Evolutionary conservation across 2,797 vertebrate genomes (phyloP).

Genomic region (Eupleurogrammus muticus): DNA sequence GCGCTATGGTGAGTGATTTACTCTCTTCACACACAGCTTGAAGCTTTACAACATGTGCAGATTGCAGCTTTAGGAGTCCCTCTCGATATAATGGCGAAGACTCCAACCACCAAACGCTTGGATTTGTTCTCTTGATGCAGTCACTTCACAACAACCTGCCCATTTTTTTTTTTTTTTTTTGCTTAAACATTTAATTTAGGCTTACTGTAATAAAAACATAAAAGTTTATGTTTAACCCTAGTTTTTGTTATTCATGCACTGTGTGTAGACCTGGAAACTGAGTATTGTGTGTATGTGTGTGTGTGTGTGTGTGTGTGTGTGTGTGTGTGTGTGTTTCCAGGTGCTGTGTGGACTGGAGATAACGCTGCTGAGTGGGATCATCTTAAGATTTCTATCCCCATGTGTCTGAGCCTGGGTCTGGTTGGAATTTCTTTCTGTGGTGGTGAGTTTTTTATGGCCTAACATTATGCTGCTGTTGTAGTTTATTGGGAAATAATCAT

Average conservation of each 20-base stretch:
- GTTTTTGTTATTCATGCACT: no score
- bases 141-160: no score
- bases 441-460: slow-evolving; percentile 78
- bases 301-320: neutral
- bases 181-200: no score
- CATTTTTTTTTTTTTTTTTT: no score
- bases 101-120: no score
- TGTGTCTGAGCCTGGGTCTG: slow-evolving; percentile 92
- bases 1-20: slow-evolving; percentile 86
- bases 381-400: slow-evolving; percentile 91
- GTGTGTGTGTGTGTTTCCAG: slow-evolving; percentile 69
- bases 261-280: neutral
- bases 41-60: neutral
- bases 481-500: neutral
- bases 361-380: slow-evolving; percentile 96
- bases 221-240: neutral
- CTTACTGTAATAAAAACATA: no score
- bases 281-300: no score
- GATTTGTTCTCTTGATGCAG: no score
- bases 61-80: neutral
- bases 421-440: slow-evolving; percentile 94
- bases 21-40: neutral
- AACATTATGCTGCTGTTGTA: neutral
- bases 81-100: neutral
- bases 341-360: slow-evolving; percentile 95